Evolutionary conservation across 2,113 vertebrate species (phyloP), one percentile per base, ranked within the genome.

Genomic region (Corythaeola cristata): DNA sequence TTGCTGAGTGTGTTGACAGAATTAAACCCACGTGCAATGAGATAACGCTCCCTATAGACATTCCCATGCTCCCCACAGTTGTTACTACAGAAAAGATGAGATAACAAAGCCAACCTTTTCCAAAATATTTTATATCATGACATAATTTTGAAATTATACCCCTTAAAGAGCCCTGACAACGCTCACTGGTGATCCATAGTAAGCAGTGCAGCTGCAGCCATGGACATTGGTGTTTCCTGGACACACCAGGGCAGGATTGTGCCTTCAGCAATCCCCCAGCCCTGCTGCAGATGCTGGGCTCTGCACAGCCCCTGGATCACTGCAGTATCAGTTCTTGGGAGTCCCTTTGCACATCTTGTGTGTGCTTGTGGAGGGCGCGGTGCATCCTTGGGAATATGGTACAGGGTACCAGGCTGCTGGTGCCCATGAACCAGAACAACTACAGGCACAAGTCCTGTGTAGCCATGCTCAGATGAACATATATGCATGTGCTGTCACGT

Each of bases 151-250:
- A 62, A 74, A 56, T 69, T 26, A n/a, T 10, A 26, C 6, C 27
- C 72, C 28, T 73, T 44, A 24, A 62, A 49, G 73, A 30, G 47
- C 30, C 74, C 63, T 0, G 0, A 12, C 58, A 33, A 45, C 26
- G 72, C 11, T 26, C 53, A 41, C 35, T 53, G 20, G 24, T 77
- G 37, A 81, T 15, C 33, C 15, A 56, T 22, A 27, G 69, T 12
- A 55, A 30, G 8, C 30, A 53, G 49, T 21, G 56, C 15, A 39
- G 58, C 62, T 1, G 1, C 12, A 58, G 49, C 44, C 45, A 33
- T 0, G 2, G 37, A 10, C 2, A 4, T 4, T 2, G 9, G 16
- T 18, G 33, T 53, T 58, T 35, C 21, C 35, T 13, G 62, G 27
- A 55, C 52, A 35, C 2, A 3, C 1, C 5, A 33, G 49, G 60